Conservation (phyloP, 92 coral and sea anemone species). For the Porites evermanni region DNA sequence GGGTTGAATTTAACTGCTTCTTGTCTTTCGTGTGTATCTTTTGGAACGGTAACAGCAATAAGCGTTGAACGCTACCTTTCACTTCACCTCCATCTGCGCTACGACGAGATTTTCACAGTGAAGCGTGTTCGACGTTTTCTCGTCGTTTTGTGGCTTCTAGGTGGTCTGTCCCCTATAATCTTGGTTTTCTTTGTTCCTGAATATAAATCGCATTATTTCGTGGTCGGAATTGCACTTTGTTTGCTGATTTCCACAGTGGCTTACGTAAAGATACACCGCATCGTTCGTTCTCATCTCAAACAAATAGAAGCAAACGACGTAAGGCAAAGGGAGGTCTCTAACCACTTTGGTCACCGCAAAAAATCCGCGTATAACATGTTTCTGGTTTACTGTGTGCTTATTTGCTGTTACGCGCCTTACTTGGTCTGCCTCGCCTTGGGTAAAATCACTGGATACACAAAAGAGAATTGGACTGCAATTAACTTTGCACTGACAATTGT, state of each 20-base stretch:
- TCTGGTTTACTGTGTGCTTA: slow-evolving; percentile 21
- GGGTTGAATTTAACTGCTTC: slow-evolving; percentile 2
- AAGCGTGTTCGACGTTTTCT: slow-evolving; percentile 34
- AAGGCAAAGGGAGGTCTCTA: too few relatives aligned
- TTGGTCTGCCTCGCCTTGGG: slow-evolving; percentile 26
- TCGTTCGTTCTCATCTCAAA: slow-evolving; percentile 24
- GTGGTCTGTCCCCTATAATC: slow-evolving; percentile 25
- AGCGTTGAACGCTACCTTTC: slow-evolving; percentile 42
- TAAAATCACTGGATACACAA: slow-evolving; percentile 9
- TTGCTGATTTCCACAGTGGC: slow-evolving; percentile 29
- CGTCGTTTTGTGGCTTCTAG: slow-evolving; percentile 19
- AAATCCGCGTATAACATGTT: slow-evolving; percentile 34
- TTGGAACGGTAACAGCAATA: slow-evolving; percentile 38
- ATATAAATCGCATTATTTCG: slow-evolving; percentile 6
- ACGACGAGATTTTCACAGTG: slow-evolving; percentile 33
- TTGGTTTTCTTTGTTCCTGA: slow-evolving; percentile 22
- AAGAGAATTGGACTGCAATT: slow-evolving; percentile 27
- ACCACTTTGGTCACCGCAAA: not conserved
- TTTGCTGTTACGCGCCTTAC: slow-evolving; percentile 38
- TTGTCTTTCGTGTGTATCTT: slow-evolving; percentile 23
- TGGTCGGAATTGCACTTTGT: slow-evolving; percentile 9
- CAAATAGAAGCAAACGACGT: slow-evolving; percentile 6
- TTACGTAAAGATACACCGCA: slow-evolving; percentile 26
- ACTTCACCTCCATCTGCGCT: slow-evolving; percentile 35
- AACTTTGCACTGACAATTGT: slow-evolving; percentile 22